phyloP scores from a whole-genome alignment of 2,888 invertebrate species.

The Malacosoma neustria region DNA sequence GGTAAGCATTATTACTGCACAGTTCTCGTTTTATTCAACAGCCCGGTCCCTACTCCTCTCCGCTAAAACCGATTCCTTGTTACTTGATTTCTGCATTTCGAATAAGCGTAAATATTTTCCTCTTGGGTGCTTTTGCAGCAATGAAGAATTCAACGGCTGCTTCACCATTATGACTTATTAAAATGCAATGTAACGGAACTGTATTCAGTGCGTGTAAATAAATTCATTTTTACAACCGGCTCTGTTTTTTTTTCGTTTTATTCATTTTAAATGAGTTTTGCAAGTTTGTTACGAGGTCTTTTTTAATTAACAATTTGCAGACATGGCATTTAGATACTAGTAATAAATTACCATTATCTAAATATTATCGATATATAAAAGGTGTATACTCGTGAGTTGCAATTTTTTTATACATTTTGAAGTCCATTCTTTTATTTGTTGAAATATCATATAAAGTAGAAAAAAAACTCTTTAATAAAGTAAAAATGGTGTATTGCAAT shows the following conservation, averaged over 20 bases:
- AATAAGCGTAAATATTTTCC: slow-evolving; percentile 73
- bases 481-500: no score
- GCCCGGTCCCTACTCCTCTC: slow-evolving; percentile 47
- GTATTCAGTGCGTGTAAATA: slow-evolving; percentile 20
- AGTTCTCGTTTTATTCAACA: slow-evolving; percentile 60
- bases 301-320: no score
- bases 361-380: no score
- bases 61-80: slow-evolving; percentile 74
- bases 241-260: background rate
- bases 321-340: no score
- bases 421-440: no score
- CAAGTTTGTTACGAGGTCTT: no score
- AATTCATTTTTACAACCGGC: slow-evolving; percentile 5
- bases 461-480: no score
- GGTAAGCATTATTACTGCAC: slow-evolving; percentile 55
- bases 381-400: slow-evolving; percentile 16
- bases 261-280: background rate
- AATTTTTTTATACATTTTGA: no score
- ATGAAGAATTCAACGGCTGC: slow-evolving; percentile 56
- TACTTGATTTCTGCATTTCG: slow-evolving; percentile 73
- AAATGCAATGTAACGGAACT: slow-evolving; percentile 33
- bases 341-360: no score
- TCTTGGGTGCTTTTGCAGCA: slow-evolving; percentile 58
- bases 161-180: slow-evolving; percentile 50
- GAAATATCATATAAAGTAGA: no score